phyloP scores from a whole-genome alignment of 1,140 invertebrate genomes.

The Panagrolaimus sp. region DNA sequence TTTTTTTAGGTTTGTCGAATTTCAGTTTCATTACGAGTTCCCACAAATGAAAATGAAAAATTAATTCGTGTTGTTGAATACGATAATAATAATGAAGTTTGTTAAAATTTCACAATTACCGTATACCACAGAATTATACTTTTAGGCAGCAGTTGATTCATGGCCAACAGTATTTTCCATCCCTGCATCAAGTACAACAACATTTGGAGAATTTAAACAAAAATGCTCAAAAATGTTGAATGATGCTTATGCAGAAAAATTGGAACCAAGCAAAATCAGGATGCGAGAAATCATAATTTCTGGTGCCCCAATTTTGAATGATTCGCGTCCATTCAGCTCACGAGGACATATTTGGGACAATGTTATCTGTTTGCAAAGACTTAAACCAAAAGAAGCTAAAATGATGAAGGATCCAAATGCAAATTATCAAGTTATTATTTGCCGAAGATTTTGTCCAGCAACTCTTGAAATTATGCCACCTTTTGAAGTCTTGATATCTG shows the following conservation, averaged over 20 bases:
- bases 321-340: slow-evolving; percentile 18
- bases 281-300: neutral
- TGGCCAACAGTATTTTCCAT: neutral
- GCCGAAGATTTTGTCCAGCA: slow-evolving; percentile 23
- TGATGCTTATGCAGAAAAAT: neutral
- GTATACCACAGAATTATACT: too few relatives aligned
- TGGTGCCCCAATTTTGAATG: slow-evolving; percentile 18
- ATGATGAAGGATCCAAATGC: neutral
- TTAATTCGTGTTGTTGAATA: slow-evolving; percentile 5
- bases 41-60: neutral
- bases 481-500: slow-evolving; percentile 19
- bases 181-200: neutral
- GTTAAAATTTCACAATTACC: too few relatives aligned
- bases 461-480: slow-evolving; percentile 22
- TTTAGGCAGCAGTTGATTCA: neutral
- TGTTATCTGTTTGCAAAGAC: neutral
- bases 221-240: neutral
- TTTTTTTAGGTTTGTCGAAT: too few relatives aligned
- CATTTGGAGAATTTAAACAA: neutral
- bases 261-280: neutral
- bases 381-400: slow-evolving; percentile 9
- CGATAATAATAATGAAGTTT: slow-evolving; percentile 4
- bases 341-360: slow-evolving; percentile 13
- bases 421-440: slow-evolving; percentile 14
- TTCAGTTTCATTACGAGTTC: neutral